These are phyloP conservation scores for Megalonaias nervosa DNA, from an alignment of 1,140 invertebrate species.

Conservation along the genomic window DNA sequence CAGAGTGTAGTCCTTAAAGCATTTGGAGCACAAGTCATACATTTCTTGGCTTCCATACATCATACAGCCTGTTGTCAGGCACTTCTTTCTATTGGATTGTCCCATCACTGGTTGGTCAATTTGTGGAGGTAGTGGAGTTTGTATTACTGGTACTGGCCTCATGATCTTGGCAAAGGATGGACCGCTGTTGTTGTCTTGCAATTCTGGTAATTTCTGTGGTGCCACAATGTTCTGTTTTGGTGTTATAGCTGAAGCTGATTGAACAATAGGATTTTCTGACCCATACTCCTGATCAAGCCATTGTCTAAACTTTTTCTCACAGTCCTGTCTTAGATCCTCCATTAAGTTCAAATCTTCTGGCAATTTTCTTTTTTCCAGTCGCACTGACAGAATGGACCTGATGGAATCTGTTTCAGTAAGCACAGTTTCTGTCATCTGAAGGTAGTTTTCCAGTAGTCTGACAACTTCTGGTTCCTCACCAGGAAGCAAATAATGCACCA, in stretches of 20 bases:
- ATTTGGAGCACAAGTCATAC: conserved; percentile 44
- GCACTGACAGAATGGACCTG: conserved; percentile 41
- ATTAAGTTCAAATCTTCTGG: conserved; percentile 49
- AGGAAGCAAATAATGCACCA: conserved; percentile 51
- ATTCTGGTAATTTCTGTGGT: background rate
- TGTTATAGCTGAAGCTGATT: background rate
- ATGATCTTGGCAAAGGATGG: too few species aligned
- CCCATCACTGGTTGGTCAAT: background rate
- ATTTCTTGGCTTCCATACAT: conserved; percentile 46
- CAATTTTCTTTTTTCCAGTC: conserved; percentile 34
- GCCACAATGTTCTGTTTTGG: background rate
- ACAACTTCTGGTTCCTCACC: conserved; percentile 52
- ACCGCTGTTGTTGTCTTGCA: too few species aligned
- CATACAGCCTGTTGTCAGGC: conserved; percentile 44
- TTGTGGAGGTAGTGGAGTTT: background rate
- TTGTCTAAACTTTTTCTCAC: conserved; percentile 24
- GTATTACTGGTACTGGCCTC: too few species aligned
- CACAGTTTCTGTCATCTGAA: conserved; percentile 53
- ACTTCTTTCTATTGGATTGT: conserved; percentile 15
- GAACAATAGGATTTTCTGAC: background rate
- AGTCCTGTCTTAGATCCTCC: conserved; percentile 38
- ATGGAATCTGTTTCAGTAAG: conserved; percentile 31
- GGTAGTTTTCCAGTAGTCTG: conserved; percentile 54
- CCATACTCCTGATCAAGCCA: background rate
- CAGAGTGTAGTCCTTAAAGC: conserved; percentile 48